phyloP scores from a whole-genome alignment of 2,113 vertebrate species.

The Lonchura striata region DNA sequence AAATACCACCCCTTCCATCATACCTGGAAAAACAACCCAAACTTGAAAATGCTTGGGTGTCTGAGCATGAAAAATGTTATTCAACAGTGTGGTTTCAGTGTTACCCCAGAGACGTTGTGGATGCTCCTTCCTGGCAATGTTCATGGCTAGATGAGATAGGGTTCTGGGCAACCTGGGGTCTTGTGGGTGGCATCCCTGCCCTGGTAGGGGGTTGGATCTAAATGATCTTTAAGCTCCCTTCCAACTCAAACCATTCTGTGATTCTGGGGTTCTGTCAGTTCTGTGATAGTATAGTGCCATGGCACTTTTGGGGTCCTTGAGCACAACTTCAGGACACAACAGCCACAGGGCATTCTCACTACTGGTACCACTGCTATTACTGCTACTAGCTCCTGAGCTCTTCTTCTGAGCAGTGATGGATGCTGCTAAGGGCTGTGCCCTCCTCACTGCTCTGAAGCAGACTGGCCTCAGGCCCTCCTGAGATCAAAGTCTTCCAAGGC shows the following conservation, averaged over 20 bases:
- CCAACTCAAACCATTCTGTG: neutral
- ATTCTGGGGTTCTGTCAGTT: neutral
- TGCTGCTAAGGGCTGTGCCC: neutral
- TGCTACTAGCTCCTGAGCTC: neutral
- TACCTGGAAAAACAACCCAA: neutral
- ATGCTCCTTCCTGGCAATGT: neutral
- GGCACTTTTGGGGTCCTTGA: neutral
- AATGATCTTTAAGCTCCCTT: neutral
- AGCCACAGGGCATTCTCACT: neutral
- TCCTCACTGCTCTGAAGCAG: neutral
- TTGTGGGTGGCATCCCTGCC: neutral
- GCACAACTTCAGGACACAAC: neutral
- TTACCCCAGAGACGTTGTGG: neutral
- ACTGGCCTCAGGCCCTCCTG: neutral
- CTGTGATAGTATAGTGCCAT: neutral
- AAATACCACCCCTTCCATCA: neutral
- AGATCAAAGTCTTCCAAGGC: neutral
- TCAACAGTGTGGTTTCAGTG: neutral
- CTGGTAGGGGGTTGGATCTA: neutral
- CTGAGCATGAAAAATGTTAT: neutral
- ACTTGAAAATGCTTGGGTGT: neutral
- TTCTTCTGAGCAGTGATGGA: neutral
- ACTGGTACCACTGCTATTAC: neutral
- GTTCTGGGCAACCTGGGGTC: neutral
- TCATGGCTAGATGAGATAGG: neutral